Percentiles rank a stretch among this genome's conserved stretches.
These are phyloP conservation scores for Trialeurodes vaporariorum DNA, from an alignment of 1,140 invertebrate genomes.

Conservation along the genomic window DNA sequence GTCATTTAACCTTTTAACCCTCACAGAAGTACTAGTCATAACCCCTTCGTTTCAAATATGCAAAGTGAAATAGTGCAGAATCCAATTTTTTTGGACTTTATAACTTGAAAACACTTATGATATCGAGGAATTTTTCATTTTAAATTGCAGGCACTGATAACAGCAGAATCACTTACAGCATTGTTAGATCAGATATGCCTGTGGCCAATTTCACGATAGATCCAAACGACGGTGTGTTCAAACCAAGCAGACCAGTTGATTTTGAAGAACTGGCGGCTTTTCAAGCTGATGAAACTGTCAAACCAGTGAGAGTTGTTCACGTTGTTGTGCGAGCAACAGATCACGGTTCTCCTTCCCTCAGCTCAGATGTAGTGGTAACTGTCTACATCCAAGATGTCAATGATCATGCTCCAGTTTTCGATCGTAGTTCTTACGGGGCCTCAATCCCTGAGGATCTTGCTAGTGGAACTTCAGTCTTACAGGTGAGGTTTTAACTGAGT, in stretches of 20 bases:
- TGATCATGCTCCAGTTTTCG: slow-evolving; percentile 72
- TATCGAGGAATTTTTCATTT: too few species aligned
- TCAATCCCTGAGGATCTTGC: slow-evolving; percentile 70
- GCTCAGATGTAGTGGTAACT: slow-evolving; percentile 56
- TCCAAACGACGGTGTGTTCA: slow-evolving; percentile 53
- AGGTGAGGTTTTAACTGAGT: slow-evolving; percentile 40
- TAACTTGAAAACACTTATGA: background rate
- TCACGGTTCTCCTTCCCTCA: slow-evolving; percentile 60
- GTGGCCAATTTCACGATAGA: slow-evolving; percentile 72
- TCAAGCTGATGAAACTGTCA: slow-evolving; percentile 33
- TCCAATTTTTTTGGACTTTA: background rate
- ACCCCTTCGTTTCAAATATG: too few species aligned
- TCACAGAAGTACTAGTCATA: too few species aligned
- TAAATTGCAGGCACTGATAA: slow-evolving; percentile 60
- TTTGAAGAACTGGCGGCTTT: slow-evolving; percentile 47
- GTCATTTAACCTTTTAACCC: background rate
- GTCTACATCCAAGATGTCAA: slow-evolving; percentile 81
- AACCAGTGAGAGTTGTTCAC: slow-evolving; percentile 52
- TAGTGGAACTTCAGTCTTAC: slow-evolving; percentile 63
- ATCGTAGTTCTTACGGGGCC: slow-evolving; percentile 55
- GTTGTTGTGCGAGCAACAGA: slow-evolving; percentile 68
- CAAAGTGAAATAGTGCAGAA: background rate
- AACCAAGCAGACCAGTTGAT: slow-evolving; percentile 54
- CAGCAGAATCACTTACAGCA: slow-evolving; percentile 69
- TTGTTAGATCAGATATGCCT: slow-evolving; percentile 55